Base-by-base conservation (phyloP, 2,888 invertebrate genomes). In the Pachycephus smyrnensis region DNA sequence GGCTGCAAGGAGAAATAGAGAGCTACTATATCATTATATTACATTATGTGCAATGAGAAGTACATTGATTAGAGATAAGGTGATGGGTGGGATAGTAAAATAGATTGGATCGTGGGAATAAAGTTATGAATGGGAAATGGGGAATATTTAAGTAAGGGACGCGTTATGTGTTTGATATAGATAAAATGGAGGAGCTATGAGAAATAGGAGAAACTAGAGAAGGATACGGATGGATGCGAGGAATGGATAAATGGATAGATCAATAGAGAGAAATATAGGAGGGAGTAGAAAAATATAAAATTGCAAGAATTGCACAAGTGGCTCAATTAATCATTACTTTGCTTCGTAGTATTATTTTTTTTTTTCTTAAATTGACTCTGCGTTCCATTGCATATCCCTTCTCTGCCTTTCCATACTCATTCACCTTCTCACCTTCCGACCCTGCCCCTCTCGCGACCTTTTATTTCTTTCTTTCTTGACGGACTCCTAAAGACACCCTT, bases 281-380 rank as follows among this genome's bases (percentile, higher is more conserved):
- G 84, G 87, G 87, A 88, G 89, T 90, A 91, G 90, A 91, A 91
- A 91, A 91, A 91, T 91, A 89, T 89, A 89, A 91, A 90, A 90
- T 87, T 85, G 85, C 85, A 85, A 84, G 85, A 86, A 84, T 84
- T 86, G 85, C 86, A 82, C 83, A 84, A 85, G 82, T 84, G 84
- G 85, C 84, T 85, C 80, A 80, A 85, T 84, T 83, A 82, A 82
- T 85, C 81, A 76, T 84, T 81, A 80, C 69, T 82, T 77, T 79
- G 80, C 81, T 82, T 77, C 79, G 80, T 76, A 69, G 79, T 71
- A 32, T 32, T 71, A 71, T 73, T 77, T 78, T 55, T 76, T 68
- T 71, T 78, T 75, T n/a, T 77, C 81, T 74, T 75, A 84, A 82
- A 85, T 85, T 83, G 82, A 83, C 82, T 80, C 71, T 71, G 31